Conservation (phyloP, 2,888 invertebrate species). For the Phyllotreta striolata region DNA sequence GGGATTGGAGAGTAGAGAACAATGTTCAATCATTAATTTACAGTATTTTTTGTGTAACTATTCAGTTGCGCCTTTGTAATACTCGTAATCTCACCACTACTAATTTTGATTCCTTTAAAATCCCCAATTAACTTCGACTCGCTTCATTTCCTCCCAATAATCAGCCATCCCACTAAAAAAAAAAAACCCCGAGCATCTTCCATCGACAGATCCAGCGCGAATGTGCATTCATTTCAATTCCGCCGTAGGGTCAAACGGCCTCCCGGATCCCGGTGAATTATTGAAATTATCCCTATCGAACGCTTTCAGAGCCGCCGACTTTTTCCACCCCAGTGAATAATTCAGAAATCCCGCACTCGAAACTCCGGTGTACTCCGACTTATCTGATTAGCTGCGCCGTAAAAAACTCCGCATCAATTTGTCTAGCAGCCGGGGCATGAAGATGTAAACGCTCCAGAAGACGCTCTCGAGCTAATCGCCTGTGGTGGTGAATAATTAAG, state of each 20-base stretch:
- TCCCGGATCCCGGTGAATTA: constrained; percentile 16
- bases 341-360: constrained; percentile 14
- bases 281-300: constrained; percentile 25
- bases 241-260: constrained; percentile 1
- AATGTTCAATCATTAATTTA: no score
- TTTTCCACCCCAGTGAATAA: constrained; percentile 18
- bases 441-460: constrained; percentile 11
- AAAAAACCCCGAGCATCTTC: no score
- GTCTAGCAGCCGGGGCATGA: constrained; percentile 14
- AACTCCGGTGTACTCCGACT: constrained; percentile 14
- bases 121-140: no score
- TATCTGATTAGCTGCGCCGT: constrained; percentile 18
- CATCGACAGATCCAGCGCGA: background rate
- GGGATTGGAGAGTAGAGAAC: no score
- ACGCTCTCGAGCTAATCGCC: constrained; percentile 2
- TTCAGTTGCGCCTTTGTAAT: no score
- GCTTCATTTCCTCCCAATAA: no score
- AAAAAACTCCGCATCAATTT: constrained; percentile 25
- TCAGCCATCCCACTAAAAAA: no score
- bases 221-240: constrained; percentile 3
- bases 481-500: background rate
- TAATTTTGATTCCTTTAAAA: no score
- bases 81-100: no score
- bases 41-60: no score
- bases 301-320: constrained; percentile 16